These are phyloP conservation scores for Acanthochromis polyacanthus DNA, from an alignment of 2,113 vertebrate genomes.

Conservation along the genomic window DNA sequence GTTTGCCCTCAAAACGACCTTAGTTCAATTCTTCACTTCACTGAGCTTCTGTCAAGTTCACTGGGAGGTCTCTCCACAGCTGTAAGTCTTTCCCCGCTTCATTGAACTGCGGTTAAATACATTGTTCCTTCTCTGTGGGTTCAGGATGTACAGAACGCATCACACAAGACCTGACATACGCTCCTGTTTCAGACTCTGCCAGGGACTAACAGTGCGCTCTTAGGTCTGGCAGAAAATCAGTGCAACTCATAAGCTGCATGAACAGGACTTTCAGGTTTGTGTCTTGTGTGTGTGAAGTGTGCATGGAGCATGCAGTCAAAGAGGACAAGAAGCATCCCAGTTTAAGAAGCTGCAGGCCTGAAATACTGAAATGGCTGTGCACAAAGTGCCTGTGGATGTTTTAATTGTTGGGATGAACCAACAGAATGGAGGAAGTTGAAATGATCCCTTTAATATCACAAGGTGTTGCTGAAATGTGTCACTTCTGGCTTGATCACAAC, in stretches of 20 bases:
- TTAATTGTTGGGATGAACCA: neutral
- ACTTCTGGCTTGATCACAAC: too few species aligned
- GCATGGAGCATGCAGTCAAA: conserved; percentile 64
- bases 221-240: neutral
- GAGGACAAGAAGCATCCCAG: conserved; percentile 10
- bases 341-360: neutral
- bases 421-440: neutral
- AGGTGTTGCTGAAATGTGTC: too few species aligned
- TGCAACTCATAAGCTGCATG: conserved; percentile 34
- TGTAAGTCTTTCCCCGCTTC: conserved; percentile 19
- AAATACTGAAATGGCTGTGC: too few species aligned
- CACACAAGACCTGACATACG: neutral
- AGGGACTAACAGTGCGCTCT: neutral
- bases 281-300: conserved; percentile 36
- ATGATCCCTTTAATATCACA: too few species aligned
- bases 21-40: neutral
- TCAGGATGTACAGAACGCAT: neutral
- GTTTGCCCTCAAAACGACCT: neutral
- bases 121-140: conserved; percentile 18
- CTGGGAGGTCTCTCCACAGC: neutral
- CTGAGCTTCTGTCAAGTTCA: neutral
- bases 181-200: conserved; percentile 10
- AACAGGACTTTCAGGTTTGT: conserved; percentile 6
- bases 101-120: conserved; percentile 52
- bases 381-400: neutral